Conservation (phyloP, 2,888 invertebrate species). For the Idaea biselata region DNA sequence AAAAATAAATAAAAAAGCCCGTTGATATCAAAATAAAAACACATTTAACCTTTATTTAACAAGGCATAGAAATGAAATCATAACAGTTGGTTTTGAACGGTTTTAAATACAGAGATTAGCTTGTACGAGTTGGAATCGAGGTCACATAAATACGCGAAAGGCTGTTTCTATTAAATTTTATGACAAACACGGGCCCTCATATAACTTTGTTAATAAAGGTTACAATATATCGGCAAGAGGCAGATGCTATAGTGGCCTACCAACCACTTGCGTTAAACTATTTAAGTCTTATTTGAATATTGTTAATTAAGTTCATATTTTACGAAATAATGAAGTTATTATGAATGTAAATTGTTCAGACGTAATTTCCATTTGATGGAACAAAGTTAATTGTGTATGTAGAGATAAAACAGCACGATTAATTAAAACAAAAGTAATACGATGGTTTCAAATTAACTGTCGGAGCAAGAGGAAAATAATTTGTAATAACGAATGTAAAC, state of each 20-base stretch:
- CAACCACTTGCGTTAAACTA: slow-evolving; percentile 18
- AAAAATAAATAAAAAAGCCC: background rate
- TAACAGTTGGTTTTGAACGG: slow-evolving; percentile 36
- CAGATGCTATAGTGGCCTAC: slow-evolving; percentile 22
- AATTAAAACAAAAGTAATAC: background rate
- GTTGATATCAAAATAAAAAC: background rate
- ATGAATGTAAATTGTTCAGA: slow-evolving; percentile 1
- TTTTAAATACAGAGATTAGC: slow-evolving; percentile 50
- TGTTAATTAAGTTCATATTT: slow-evolving; percentile 6
- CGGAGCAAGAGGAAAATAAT: background rate
- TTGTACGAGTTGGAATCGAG: slow-evolving; percentile 45
- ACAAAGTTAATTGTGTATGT: background rate
- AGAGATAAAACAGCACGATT: background rate
- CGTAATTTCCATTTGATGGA: background rate
- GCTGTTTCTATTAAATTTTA: slow-evolving; percentile 75
- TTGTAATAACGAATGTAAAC: background rate
- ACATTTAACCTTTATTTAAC: background rate
- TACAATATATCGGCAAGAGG: slow-evolving; percentile 63
- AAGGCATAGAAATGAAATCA: slow-evolving; percentile 32
- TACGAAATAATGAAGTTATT: slow-evolving; percentile 18
- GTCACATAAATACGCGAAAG: slow-evolving; percentile 64
- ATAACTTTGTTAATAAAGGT: slow-evolving; percentile 77
- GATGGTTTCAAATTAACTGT: slow-evolving; percentile 1
- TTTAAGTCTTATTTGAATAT: slow-evolving; percentile 34
- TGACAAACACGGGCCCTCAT: slow-evolving; percentile 67